Base-by-base conservation (phyloP, 2,888 invertebrate genomes). In the Rosalia funebris region DNA sequence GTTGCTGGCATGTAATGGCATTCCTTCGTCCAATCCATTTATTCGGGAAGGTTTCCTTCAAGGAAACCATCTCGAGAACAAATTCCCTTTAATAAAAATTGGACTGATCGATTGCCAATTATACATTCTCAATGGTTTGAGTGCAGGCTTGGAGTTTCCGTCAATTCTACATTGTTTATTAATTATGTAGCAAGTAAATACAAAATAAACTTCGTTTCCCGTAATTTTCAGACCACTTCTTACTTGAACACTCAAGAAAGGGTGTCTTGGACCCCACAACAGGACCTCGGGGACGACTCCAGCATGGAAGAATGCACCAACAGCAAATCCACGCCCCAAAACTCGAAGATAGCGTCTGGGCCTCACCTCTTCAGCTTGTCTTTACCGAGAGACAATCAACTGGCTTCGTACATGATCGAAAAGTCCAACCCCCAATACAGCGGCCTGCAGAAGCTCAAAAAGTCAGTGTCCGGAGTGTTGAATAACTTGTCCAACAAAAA, bases 181-280 rank as follows among this genome's bases (percentile, higher is more conserved):
- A n/a, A n/a, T n/a, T n/a, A n/a, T n/a, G n/a, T n/a, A n/a, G n/a
- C n/a, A n/a, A n/a, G n/a, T n/a, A n/a, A n/a, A n/a, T n/a, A n/a
- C n/a, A n/a, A n/a, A n/a, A n/a, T n/a, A n/a, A n/a, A n/a, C n/a
- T 25, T 7, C 7, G 25, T 25, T 25, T 25, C 25, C 3, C 3
- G 7, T 11, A 3, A 34, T 45, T 66, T 67, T 55, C 19, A 65
- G 61, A 44, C 53, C 10, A 37, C 41, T 39, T 48, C 58, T 17
- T 59, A 57, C 25, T 60, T 60, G 17, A 19, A 39, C 20, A 62
- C 54, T 5, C 55, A 57, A 36, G 60, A 65, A 31, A 74, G 72
- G 14, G 68, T 81, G 39, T 83, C 89, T 0, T 94, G 93, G 94
- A 93, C 93, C 0, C 93, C 94, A 0, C 92, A 93, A 73, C 93